Percentiles rank a stretch among this genome's conserved stretches.
Evolutionary conservation across 2,113 vertebrate genomes (phyloP).

Genomic region (Dermatemys mawii): DNA sequence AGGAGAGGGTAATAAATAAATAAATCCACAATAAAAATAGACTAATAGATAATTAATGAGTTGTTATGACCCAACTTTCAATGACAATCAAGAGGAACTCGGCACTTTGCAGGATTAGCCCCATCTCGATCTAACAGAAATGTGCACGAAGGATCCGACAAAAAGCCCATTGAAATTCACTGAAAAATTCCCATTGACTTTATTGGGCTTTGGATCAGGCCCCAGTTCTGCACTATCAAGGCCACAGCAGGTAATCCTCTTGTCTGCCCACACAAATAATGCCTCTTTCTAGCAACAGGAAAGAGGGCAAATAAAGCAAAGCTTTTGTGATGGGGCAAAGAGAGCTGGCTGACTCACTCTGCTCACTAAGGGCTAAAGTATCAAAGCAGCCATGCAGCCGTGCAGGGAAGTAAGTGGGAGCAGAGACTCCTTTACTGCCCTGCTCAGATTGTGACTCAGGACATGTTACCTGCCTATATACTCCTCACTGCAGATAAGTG

Average conservation of each 20-base stretch:
- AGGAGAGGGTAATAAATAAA: neutral
- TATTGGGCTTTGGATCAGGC: neutral
- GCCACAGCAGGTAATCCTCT: neutral
- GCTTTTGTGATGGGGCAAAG: neutral
- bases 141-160: neutral
- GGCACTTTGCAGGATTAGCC: neutral
- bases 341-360: neutral
- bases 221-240: neutral
- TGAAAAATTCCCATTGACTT: neutral
- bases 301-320: neutral
- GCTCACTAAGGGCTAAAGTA: neutral
- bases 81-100: neutral
- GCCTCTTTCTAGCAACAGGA: neutral
- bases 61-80: constrained; percentile 12
- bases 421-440: neutral
- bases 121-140: neutral
- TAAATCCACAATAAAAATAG: neutral
- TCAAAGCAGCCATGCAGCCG: neutral
- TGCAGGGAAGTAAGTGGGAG: neutral
- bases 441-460: neutral
- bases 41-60: neutral
- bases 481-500: neutral
- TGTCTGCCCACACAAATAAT: neutral
- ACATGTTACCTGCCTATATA: neutral
- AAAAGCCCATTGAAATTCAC: neutral